phyloP scores from a whole-genome alignment of 2,113 vertebrate genomes.

The Chloebia gouldiae region DNA sequence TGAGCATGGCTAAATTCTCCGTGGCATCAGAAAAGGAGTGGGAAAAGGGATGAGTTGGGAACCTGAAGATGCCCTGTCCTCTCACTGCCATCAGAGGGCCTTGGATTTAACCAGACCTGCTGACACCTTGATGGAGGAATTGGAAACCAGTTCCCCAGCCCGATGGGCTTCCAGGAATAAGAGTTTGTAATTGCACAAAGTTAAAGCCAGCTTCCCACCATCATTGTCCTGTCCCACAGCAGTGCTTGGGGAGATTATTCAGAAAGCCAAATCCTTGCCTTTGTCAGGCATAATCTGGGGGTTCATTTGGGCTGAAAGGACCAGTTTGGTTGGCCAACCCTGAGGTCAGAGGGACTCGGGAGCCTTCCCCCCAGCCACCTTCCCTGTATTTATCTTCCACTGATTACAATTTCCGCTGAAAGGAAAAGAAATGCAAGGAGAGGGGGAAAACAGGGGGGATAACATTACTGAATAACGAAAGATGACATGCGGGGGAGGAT shows the following conservation, averaged over 20 bases:
- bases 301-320: background rate
- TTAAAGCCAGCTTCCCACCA: background rate
- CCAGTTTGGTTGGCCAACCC: background rate
- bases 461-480: background rate
- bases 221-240: background rate
- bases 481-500: background rate
- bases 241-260: background rate
- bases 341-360: background rate
- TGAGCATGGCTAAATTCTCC: background rate
- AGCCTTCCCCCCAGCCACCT: background rate
- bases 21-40: accelerated
- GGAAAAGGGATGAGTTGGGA: background rate
- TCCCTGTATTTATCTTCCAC: conserved; percentile 33
- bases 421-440: background rate
- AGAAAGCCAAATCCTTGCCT: background rate
- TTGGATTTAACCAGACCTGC: background rate
- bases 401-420: conserved; percentile 39
- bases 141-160: background rate
- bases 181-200: background rate
- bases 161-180: background rate
- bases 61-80: background rate
- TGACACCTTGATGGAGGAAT: background rate
- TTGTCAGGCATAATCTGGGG: background rate
- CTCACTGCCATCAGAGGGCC: accelerated
- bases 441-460: background rate